phyloP scores from a whole-genome alignment of 2,888 invertebrate genomes.

The Ennomos quercinarius region DNA sequence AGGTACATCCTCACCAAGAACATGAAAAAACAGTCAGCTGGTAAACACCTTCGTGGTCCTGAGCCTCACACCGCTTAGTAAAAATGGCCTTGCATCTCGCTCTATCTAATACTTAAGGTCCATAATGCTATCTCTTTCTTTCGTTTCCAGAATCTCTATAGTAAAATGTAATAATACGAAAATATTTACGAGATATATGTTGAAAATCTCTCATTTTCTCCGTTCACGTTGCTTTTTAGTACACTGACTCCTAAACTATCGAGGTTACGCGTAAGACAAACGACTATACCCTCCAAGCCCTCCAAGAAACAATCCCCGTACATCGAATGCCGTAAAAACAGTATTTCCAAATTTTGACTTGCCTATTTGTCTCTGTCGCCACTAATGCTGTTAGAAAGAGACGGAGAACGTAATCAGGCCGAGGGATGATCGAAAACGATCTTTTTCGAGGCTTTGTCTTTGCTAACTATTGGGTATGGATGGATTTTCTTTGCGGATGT shows the following conservation, averaged over 20 bases:
- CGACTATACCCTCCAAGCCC: constrained; percentile 10
- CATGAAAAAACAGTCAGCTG: too few relatives aligned
- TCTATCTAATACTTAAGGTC: too few relatives aligned
- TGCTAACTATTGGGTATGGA: constrained; percentile 20
- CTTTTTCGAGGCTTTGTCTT: constrained; percentile 27
- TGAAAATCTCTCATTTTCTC: too few relatives aligned
- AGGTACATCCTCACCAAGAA: too few relatives aligned
- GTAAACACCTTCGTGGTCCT: too few relatives aligned
- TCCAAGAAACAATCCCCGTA: constrained; percentile 8
- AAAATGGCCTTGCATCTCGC: too few relatives aligned
- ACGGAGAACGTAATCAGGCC: constrained; percentile 21
- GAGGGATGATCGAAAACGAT: constrained; percentile 30
- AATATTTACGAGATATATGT: too few relatives aligned
- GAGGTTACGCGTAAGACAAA: constrained; percentile 18
- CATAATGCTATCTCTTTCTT: too few relatives aligned
- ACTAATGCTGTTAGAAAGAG: constrained; percentile 28
- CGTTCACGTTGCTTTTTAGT: not conserved
- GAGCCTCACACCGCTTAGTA: too few relatives aligned
- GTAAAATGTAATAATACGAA: too few relatives aligned
- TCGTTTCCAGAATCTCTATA: too few relatives aligned
- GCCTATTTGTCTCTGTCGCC: constrained; percentile 30
- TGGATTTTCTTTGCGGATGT: constrained; percentile 14
- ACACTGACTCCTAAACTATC: not conserved
- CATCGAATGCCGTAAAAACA: constrained; percentile 15
- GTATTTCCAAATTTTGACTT: constrained; percentile 26